Conservation (phyloP, 2,113 vertebrate species). For the Coracopsis vasa region DNA sequence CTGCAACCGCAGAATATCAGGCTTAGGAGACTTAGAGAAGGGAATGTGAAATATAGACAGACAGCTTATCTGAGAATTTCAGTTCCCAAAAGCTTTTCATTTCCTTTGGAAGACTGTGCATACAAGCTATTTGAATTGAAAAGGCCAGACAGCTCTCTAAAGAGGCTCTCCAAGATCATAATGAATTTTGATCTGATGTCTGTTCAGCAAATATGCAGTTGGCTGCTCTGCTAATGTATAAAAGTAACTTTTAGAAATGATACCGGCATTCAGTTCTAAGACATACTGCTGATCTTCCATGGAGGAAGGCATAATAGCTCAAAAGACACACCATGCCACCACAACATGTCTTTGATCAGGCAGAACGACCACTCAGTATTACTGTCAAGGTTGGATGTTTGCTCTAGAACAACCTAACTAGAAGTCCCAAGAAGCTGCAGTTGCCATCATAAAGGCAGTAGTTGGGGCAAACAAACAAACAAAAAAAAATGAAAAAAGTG, state of each 20-base stretch:
- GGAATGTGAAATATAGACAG: background rate
- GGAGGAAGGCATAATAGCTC: background rate
- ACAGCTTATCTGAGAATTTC: background rate
- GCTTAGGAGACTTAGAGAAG: background rate
- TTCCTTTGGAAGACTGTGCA: background rate
- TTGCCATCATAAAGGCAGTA: background rate
- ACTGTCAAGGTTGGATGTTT: background rate
- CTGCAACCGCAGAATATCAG: background rate
- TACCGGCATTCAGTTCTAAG: background rate
- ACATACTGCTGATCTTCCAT: background rate
- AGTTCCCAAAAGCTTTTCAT: background rate
- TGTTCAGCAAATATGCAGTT: background rate
- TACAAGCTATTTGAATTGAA: background rate
- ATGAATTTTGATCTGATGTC: background rate
- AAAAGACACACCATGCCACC: background rate
- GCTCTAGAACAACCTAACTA: background rate
- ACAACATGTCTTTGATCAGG: background rate
- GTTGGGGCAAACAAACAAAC: background rate
- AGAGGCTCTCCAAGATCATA: background rate
- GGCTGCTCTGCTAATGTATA: background rate
- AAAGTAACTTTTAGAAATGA: background rate
- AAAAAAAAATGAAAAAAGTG: background rate
- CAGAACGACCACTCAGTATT: background rate
- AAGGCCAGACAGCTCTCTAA: background rate
- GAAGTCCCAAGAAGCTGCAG: background rate